Base-by-base conservation (phyloP, 2,888 invertebrate species). In the Hermaeophaga mercurialis region DNA sequence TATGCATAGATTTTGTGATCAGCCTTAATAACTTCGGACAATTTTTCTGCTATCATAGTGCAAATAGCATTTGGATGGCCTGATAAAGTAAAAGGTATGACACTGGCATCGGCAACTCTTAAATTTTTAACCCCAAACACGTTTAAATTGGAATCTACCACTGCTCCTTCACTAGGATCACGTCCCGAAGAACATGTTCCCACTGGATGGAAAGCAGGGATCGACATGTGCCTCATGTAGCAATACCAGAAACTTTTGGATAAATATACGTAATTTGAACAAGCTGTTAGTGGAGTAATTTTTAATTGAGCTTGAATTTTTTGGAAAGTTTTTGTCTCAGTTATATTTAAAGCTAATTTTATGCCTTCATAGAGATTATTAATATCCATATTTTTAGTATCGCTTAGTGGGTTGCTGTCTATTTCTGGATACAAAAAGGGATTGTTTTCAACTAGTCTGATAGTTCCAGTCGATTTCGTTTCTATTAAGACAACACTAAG, bases 101-200 rank as follows among this genome's bases (percentile, higher is more conserved):
- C 76, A 63, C 88, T 86, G 1, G 85, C 83, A 72, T 88, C 88
- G 1, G 80, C 85, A 0, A 88, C 85, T 5, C 88, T 79, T 24
- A 88, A 73, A 2, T 75, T 76, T 2, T 78, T 67, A 2, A 87
- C 72, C 1, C 86, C 86, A 62, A 83, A 78, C 0, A 87, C 86
- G 59, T 80, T 79, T 8, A 85, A 73, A 63, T 83, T 80, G 0
- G 82, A 80, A 71, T 84, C 84, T 0, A 87, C 86, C 1, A 88
- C 85, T 0, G 86, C 83, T 0, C 74, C 79, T 0, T 81, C 79
- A 65, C 85, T 84, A 0, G 72, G 76, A 2, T 72, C 73, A 0
- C 85, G 83, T 0, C 88, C 88, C 87, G 88, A 88, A 62, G 85
- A 84, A 65, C 85, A 85, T 0, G 87, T 86, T 1, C 84, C 85